Conservation (phyloP, 2,113 vertebrate species). For the Dromas ardeola region DNA sequence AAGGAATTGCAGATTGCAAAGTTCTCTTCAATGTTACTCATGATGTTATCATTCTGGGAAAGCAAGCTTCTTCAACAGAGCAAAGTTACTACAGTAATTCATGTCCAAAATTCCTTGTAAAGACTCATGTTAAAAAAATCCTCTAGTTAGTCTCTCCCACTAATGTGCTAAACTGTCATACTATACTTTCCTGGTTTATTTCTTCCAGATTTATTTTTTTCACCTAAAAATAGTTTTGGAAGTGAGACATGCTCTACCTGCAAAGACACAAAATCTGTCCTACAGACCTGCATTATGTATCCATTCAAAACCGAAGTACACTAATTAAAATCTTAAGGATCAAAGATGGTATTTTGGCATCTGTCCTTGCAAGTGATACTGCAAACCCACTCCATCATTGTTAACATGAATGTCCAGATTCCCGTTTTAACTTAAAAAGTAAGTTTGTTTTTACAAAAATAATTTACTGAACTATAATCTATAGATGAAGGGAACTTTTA, state of each 20-base stretch:
- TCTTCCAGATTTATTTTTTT: background rate
- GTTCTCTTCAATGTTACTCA: constrained; percentile 41
- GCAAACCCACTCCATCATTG: background rate
- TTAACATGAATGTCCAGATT: background rate
- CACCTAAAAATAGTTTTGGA: background rate
- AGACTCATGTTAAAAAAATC: background rate
- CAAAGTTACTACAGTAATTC: background rate
- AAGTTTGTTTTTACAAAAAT: background rate
- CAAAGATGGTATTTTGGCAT: background rate
- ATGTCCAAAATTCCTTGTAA: constrained; percentile 24
- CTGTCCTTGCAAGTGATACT: background rate
- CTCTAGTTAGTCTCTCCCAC: background rate
- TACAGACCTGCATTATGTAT: background rate
- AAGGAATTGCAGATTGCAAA: background rate
- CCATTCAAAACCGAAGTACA: background rate
- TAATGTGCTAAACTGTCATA: background rate
- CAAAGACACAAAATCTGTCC: background rate
- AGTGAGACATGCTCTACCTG: background rate
- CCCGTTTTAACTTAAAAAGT: background rate
- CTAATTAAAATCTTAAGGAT: background rate
- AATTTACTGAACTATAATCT: background rate
- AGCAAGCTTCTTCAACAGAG: constrained; percentile 13
- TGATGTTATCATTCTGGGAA: constrained; percentile 51
- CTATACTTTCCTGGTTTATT: background rate
- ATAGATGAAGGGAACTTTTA: background rate